Evolutionary conservation across 2,113 vertebrate genomes (phyloP).

Genomic region (Tychaedon coryphoeus): DNA sequence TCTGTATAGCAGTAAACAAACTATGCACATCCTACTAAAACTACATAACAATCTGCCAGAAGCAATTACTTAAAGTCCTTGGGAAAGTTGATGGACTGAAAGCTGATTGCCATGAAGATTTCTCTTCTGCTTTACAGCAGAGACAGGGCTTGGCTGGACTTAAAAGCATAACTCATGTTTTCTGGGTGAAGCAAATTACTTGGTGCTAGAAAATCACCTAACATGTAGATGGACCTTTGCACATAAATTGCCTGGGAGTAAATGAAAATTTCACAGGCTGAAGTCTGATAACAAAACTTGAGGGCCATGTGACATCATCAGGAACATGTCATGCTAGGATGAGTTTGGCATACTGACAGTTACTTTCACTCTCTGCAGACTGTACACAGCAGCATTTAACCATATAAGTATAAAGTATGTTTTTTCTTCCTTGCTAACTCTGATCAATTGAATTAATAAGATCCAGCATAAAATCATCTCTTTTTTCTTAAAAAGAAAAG

Average conservation of each 20-base stretch:
- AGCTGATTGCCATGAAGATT: not conserved
- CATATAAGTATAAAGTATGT: not conserved
- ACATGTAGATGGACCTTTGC: not conserved
- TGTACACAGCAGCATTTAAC: not conserved
- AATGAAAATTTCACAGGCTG: not conserved
- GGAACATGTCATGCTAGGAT: not conserved
- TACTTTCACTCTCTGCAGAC: not conserved
- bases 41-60: not conserved
- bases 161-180: not conserved
- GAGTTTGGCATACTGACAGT: not conserved
- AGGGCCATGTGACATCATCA: not conserved
- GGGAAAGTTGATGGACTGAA: not conserved
- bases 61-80: not conserved
- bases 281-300: not conserved
- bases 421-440: not conserved
- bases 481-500: not conserved
- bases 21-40: fast-evolving
- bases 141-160: not conserved
- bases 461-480: not conserved
- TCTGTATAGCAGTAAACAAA: not conserved
- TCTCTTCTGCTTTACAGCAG: not conserved
- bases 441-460: not conserved
- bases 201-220: not conserved
- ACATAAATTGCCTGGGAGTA: not conserved
- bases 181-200: not conserved